These are phyloP conservation scores for Pseudochromis fuscus DNA, from an alignment of 2,797 vertebrate species.

Conservation along the genomic window DNA sequence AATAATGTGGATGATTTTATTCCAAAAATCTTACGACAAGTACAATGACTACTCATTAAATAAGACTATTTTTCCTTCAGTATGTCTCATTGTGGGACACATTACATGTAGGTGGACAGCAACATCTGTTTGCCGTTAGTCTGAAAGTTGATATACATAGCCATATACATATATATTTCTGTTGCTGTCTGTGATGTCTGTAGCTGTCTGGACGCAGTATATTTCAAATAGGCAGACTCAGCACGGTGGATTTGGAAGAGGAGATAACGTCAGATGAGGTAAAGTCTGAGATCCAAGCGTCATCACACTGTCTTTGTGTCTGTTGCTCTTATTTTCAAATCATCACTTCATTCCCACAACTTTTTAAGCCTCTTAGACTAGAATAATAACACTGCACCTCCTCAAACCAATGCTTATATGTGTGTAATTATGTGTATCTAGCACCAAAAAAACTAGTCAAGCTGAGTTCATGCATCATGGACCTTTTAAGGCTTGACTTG, in stretches of 20 bases:
- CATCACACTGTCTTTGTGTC: constrained; percentile 32
- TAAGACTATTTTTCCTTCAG: neutral
- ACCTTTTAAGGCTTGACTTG: neutral
- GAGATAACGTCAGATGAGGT: constrained; percentile 87
- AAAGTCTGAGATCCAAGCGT: constrained; percentile 59
- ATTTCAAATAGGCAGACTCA: constrained; percentile 91
- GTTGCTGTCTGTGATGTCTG: constrained; percentile 69
- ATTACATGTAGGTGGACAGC: neutral
- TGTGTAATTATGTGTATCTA: neutral
- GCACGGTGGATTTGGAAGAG: constrained; percentile 93
- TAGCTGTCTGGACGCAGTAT: constrained; percentile 80
- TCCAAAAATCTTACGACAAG: neutral
- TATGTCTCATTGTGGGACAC: neutral
- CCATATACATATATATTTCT: constrained; percentile 45
- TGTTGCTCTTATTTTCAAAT: constrained; percentile 45
- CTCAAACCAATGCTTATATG: neutral
- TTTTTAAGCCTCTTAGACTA: neutral
- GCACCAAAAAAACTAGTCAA: neutral
- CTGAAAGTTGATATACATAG: too few relatives aligned
- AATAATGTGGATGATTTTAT: too few relatives aligned
- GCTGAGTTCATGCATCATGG: neutral
- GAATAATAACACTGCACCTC: neutral
- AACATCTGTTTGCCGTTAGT: neutral
- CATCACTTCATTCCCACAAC: constrained; percentile 20
- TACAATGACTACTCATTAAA: neutral